Percentiles rank a stretch among this genome's conserved stretches.
phyloP scores from a whole-genome alignment of 2,797 vertebrate genomes.

The Syncerus caffer region DNA sequence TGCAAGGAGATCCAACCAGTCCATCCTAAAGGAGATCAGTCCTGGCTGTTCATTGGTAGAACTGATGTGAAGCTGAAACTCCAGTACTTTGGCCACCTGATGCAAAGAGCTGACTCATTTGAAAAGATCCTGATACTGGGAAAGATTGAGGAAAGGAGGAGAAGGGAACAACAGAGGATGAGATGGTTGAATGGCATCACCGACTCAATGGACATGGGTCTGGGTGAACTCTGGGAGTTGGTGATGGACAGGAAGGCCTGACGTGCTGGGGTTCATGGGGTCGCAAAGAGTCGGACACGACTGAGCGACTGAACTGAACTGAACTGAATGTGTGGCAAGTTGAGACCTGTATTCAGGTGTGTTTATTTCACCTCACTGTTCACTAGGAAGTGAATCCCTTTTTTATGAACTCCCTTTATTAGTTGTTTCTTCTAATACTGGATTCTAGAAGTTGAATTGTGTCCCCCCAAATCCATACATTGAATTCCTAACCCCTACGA shows the following conservation, averaged over 20 bases:
- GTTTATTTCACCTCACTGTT: neutral
- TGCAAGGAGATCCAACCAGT: too few relatives aligned
- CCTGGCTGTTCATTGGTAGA: too few relatives aligned
- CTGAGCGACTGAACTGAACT: neutral
- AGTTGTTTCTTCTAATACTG: neutral
- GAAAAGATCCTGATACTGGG: too few relatives aligned
- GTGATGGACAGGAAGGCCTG: neutral
- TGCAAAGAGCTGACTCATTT: too few relatives aligned
- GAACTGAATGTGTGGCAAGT: neutral
- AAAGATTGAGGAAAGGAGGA: neutral
- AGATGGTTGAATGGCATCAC: neutral
- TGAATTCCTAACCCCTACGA: neutral
- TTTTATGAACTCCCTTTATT: neutral
- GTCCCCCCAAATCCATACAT: neutral
- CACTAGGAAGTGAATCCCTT: too few relatives aligned
- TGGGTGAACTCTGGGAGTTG: neutral
- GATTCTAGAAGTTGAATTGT: rapidly evolving
- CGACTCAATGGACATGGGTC: neutral
- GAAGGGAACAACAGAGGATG: neutral
- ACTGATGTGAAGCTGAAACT: too few relatives aligned
- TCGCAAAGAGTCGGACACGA: rapidly evolving
- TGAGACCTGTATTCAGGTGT: too few relatives aligned
- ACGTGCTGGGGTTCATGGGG: rapidly evolving
- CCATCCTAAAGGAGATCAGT: too few relatives aligned
- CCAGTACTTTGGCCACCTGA: too few relatives aligned